Conservation (phyloP, 2,113 vertebrate genomes). For the Gymnorhina tibicen region DNA sequence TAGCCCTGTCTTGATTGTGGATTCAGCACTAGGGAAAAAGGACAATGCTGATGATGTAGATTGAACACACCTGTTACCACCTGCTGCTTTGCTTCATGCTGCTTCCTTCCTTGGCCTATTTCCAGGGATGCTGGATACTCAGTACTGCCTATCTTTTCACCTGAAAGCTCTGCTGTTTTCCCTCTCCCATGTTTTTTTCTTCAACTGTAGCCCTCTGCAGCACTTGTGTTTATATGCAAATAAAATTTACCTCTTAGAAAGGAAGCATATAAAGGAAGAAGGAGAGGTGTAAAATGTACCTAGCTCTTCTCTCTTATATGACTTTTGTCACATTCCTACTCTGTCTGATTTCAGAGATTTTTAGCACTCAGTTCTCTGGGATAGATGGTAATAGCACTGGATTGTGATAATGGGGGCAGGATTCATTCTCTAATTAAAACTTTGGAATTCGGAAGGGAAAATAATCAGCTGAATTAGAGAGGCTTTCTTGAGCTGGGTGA, state of each 20-base stretch:
- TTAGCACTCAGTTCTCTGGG: not conserved
- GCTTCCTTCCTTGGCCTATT: not conserved
- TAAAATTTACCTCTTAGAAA: not conserved
- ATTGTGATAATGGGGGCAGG: not conserved
- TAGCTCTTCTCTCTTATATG: not conserved
- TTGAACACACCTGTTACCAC: not conserved
- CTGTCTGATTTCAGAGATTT: not conserved
- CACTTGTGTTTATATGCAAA: not conserved
- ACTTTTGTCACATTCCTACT: not conserved
- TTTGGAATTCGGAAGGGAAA: not conserved
- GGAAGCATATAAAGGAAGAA: not conserved
- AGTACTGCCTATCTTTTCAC: not conserved
- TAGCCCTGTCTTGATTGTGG: not conserved
- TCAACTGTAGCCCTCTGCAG: not conserved
- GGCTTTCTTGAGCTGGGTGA: not conserved
- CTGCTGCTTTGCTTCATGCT: not conserved
- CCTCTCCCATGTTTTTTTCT: not conserved
- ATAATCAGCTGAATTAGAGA: not conserved
- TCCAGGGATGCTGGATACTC: not conserved
- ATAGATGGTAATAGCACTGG: not conserved
- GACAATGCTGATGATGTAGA: not conserved
- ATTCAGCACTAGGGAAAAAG: not conserved
- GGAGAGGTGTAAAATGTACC: not conserved
- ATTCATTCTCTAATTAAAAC: not conserved
- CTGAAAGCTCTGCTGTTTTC: not conserved